phyloP scores from a whole-genome alignment of 2,888 invertebrate genomes.

The Sinhomidia bicolor region DNA sequence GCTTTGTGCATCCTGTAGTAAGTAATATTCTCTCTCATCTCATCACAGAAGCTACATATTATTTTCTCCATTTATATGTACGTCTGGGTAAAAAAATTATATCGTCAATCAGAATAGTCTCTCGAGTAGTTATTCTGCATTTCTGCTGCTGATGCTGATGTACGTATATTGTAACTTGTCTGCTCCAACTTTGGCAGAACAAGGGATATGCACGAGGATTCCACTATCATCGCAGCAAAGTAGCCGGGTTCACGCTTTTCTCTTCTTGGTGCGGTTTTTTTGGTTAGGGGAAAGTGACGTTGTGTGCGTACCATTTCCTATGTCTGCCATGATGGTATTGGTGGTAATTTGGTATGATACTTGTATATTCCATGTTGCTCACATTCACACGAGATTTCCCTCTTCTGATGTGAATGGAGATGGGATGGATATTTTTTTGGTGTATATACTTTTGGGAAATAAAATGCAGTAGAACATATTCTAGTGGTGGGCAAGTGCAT shows the following conservation, averaged over 20 bases:
- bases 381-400: slow-evolving; percentile 8
- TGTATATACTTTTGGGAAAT: slow-evolving; percentile 23
- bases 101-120: slow-evolving; percentile 9
- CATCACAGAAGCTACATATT: not conserved
- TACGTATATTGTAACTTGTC: not conserved
- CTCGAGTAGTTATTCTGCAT: not conserved
- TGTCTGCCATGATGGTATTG: slow-evolving; percentile 26
- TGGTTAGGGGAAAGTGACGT: slow-evolving; percentile 54
- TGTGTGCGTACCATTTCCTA: slow-evolving; percentile 1
- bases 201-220: slow-evolving; percentile 26
- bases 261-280: slow-evolving; percentile 61
- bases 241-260: slow-evolving; percentile 43
- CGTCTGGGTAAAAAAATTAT: not conserved
- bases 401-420: slow-evolving; percentile 29
- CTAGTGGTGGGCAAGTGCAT: not conserved
- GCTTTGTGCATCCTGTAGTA: not conserved
- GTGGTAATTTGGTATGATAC: slow-evolving; percentile 36
- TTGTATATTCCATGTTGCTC: slow-evolving; percentile 21
- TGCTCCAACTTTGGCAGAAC: not conserved
- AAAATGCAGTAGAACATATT: not conserved
- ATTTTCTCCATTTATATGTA: not conserved
- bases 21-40: not conserved
- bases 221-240: slow-evolving; percentile 1
- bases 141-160: too few relatives aligned
- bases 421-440: slow-evolving; percentile 4